A percentile compares a stretch with the other conserved stretches of the same genome.
phyloP scores from a whole-genome alignment of 64 coral and sea anemone genomes.

The Stylophora pistillata region DNA sequence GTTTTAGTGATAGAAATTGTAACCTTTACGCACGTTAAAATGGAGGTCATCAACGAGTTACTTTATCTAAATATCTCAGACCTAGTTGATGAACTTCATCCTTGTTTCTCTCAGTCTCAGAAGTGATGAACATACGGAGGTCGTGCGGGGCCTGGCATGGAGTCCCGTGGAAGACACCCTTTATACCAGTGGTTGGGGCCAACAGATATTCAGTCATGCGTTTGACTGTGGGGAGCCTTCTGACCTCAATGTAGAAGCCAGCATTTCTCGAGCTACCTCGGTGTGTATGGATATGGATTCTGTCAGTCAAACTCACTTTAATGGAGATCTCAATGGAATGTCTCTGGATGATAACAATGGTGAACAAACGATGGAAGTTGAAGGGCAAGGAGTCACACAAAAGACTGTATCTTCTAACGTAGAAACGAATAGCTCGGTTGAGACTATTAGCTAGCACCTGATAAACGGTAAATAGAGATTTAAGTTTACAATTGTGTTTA shows the following conservation, averaged over 20 bases:
- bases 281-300: conserved; percentile 71
- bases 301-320: conserved; percentile 21
- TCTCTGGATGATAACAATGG: conserved; percentile 37
- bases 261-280: conserved; percentile 80
- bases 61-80: neutral
- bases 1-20: too few relatives aligned
- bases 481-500: neutral
- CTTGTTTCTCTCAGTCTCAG: conserved; percentile 54
- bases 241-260: conserved; percentile 82
- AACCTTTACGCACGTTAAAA: too few relatives aligned
- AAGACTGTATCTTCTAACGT: conserved; percentile 24
- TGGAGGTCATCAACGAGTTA: too few relatives aligned
- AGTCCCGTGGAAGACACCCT: conserved; percentile 88
- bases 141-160: conserved; percentile 90
- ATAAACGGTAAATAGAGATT: neutral
- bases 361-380: conserved; percentile 78
- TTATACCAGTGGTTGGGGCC: conserved; percentile 88
- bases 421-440: neutral
- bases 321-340: conserved; percentile 59
- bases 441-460: conserved; percentile 28
- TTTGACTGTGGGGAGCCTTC: conserved; percentile 61
- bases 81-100: neutral
- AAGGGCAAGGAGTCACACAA: conserved; percentile 34
- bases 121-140: conserved; percentile 86
- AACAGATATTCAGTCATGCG: conserved; percentile 61